A percentile compares a stretch with the other conserved stretches of the same genome.
phyloP scores from a whole-genome alignment of 1,140 invertebrate species.

The Pinna nobilis region DNA sequence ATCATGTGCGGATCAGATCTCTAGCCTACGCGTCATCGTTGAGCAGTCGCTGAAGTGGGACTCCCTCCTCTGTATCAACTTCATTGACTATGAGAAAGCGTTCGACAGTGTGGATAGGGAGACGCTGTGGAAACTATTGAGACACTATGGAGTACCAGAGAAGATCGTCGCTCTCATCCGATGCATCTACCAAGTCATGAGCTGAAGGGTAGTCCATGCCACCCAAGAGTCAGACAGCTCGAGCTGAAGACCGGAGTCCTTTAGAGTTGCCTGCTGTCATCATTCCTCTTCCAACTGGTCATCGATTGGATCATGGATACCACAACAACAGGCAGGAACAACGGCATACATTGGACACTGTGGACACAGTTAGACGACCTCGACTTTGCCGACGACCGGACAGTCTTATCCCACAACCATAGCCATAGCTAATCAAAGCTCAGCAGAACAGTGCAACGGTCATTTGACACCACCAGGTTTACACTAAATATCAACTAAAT shows the following conservation, averaged over 20 bases:
- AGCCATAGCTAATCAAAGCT: too few species aligned
- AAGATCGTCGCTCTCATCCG: constrained; percentile 16
- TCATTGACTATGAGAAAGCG: constrained; percentile 31
- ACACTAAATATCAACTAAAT: too few species aligned
- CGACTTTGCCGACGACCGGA: constrained; percentile 35
- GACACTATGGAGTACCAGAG: constrained; percentile 15
- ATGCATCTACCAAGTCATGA: not conserved
- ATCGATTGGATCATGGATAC: constrained; percentile 39
- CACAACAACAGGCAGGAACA: constrained; percentile 12
- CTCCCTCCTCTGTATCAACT: constrained; percentile 46
- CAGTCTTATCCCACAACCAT: too few species aligned
- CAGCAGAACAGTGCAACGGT: too few species aligned
- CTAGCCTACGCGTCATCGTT: constrained; percentile 44
- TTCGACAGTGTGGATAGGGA: constrained; percentile 60
- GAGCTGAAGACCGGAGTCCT: constrained; percentile 29
- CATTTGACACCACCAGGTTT: too few species aligned
- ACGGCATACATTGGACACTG: constrained; percentile 38
- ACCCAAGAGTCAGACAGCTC: not conserved
- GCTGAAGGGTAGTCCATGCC: constrained; percentile 4
- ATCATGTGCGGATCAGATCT: constrained; percentile 52
- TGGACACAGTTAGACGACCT: constrained; percentile 39
- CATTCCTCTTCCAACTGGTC: constrained; percentile 38
- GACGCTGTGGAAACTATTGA: constrained; percentile 47
- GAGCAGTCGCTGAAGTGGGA: constrained; percentile 58
- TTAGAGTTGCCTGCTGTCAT: constrained; percentile 44